Evolutionary conservation across 2,888 invertebrate genomes (phyloP), one percentile per base, ranked within the genome.

Genomic region (Tetanocera ferruginea): DNA sequence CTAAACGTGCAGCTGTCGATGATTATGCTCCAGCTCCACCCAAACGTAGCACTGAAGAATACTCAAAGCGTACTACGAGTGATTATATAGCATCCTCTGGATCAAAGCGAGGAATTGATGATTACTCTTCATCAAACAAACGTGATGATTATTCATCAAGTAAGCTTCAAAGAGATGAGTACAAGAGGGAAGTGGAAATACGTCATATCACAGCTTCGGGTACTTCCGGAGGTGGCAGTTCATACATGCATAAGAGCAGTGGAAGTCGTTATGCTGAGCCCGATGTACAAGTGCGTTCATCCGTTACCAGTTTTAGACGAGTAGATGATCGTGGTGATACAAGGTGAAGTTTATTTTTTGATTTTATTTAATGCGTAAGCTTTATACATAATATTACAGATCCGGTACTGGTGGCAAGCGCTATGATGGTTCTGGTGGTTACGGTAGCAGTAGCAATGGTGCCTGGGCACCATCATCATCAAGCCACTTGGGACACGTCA

Each of bases 131-230:
- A 6, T 82, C 87, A 23, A 85, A 84, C 78, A 87, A 87, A 69
- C 86, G 87, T n/a, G 88, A 86, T 70, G 88, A 86, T 19, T 87
- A 83, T 23, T 19, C 79, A 1, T 80, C 82, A 1, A 78, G 79
- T 31, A 84, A 84, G 70, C 55, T 81, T 6, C 79, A 81, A 5
- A 84, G 85, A 8, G 84, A 84, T 31, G 85, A 85, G 1, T 86
- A 89, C 73, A 89, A 89, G 51, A 87, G 89, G n/a, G 89, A 89
- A 19, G 87, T 88, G 11, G 89, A 89, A 66, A 85, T 89, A n/a
- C 88, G 86, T 66, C 89, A 87, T 79, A 82, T 89, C 76, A 83
- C 87, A 9, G 66, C 80, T 23, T 71, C 80, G 17, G 73, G 74
- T 17, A 74, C 66, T 57, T 69, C 37, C 37, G 80, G 84, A 5